phyloP scores from a whole-genome alignment of 2,888 invertebrate species.

The Galerucella nymphaeae region DNA sequence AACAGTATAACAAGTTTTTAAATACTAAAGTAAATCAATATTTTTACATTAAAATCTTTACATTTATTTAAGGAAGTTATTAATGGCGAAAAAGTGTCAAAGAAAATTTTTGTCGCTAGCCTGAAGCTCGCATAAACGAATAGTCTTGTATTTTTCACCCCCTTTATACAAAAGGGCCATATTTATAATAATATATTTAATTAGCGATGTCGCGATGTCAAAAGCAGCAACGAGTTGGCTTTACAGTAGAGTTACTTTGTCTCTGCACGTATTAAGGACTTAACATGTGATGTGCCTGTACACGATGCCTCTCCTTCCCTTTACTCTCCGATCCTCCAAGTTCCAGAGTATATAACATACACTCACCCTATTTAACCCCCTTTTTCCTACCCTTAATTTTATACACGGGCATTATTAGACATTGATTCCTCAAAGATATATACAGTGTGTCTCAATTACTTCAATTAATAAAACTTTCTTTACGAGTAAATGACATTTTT shows the following conservation, averaged over 20 bases:
- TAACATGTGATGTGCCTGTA: slow-evolving; percentile 58
- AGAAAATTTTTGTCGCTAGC: slow-evolving; percentile 45
- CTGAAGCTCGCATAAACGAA: slow-evolving; percentile 55
- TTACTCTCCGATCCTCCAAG: slow-evolving; percentile 38
- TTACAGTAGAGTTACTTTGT: slow-evolving; percentile 63
- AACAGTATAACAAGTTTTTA: too few species aligned
- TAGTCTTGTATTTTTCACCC: slow-evolving; percentile 60
- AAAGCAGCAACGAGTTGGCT: slow-evolving; percentile 60
- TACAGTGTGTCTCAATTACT: too few species aligned
- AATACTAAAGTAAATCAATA: too few species aligned
- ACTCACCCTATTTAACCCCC: neutral
- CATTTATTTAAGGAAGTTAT: too few species aligned
- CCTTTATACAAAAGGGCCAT: slow-evolving; percentile 51
- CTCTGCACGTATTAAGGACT: slow-evolving; percentile 58
- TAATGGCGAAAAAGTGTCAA: neutral
- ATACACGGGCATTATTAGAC: neutral
- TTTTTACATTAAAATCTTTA: too few species aligned
- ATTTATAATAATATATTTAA: slow-evolving; percentile 64
- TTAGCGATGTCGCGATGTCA: slow-evolving; percentile 62
- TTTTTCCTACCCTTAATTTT: slow-evolving; percentile 11
- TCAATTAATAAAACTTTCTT: too few species aligned
- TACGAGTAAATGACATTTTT: too few species aligned
- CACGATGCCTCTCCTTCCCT: slow-evolving; percentile 52
- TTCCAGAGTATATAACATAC: neutral
- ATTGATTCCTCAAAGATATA: neutral